Evolutionary conservation across 2,888 invertebrate genomes (phyloP).

Genomic region (Nebria salina): DNA sequence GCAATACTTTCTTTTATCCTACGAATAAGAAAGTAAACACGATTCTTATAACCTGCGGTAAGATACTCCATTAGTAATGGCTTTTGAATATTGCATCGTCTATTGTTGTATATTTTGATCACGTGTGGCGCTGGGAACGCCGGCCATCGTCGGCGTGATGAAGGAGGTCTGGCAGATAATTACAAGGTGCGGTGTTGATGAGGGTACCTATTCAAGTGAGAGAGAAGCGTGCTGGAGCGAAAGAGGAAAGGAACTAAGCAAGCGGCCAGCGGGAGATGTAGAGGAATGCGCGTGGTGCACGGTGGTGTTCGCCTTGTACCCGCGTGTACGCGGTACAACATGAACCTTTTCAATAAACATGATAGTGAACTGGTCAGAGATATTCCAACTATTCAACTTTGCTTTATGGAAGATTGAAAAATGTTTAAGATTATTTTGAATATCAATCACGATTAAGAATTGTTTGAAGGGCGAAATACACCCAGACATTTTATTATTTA

Average conservation of each 20-base stretch:
- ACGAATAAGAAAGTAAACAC: not conserved
- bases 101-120: conserved; percentile 18
- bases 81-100: not conserved
- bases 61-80: not conserved
- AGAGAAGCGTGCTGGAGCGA: not conserved
- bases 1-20: no score
- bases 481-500: no score
- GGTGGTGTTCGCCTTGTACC: conserved; percentile 6
- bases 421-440: not conserved
- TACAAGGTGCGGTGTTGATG: conserved; percentile 46
- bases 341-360: conserved; percentile 22
- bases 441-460: not conserved
- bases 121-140: conserved; percentile 4
- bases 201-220: conserved; percentile 27
- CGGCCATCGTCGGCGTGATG: conserved; percentile 33
- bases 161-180: conserved; percentile 42
- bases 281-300: conserved; percentile 37
- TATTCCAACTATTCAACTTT: not conserved
- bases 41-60: not conserved
- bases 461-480: not conserved
- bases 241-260: not conserved
- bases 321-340: conserved; percentile 10
- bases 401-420: not conserved
- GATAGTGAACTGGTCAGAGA: not conserved
- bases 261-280: conserved; percentile 24